A percentile compares a stretch with the other conserved stretches of the same genome.
These are phyloP conservation scores for Styela clava DNA, from an alignment of 23 tunicate species.

Conservation along the genomic window DNA sequence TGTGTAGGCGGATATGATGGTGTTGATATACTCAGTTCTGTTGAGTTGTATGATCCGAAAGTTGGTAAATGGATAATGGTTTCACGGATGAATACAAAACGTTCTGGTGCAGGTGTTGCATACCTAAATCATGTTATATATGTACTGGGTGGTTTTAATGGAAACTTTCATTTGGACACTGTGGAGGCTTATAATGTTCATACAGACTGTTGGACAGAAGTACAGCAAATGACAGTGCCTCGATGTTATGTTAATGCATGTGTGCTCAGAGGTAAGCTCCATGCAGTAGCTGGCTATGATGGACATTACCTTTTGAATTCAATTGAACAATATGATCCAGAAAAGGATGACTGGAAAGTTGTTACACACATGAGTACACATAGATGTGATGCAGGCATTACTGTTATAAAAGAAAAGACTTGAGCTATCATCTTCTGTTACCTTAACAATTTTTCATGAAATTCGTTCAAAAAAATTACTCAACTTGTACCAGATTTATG, in stretches of 20 bases:
- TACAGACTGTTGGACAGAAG: slow-evolving; percentile 1
- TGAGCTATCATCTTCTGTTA: too few relatives aligned
- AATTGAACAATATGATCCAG: slow-evolving; percentile 27
- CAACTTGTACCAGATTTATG: too few relatives aligned
- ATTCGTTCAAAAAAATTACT: too few relatives aligned
- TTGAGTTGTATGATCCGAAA: slow-evolving; percentile 21
- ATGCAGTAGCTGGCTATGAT: slow-evolving; percentile 35
- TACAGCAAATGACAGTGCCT: slow-evolving; percentile 17
- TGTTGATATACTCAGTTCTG: slow-evolving; percentile 17
- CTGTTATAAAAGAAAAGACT: neutral
- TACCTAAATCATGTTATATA: slow-evolving; percentile 20
- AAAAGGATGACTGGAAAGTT: slow-evolving; percentile 8
- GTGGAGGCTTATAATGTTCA: slow-evolving; percentile 22
- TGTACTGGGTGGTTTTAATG: slow-evolving; percentile 29
- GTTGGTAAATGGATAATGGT: slow-evolving; percentile 20
- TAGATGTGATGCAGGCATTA: slow-evolving; percentile 32
- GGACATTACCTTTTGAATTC: slow-evolving; percentile 14
- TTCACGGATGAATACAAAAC: slow-evolving; percentile 11
- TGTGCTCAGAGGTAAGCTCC: slow-evolving; percentile 6
- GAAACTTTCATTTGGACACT: slow-evolving; percentile 24
- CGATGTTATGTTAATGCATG: slow-evolving; percentile 32
- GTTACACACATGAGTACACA: slow-evolving; percentile 20
- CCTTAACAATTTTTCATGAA: too few relatives aligned
- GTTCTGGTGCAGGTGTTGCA: slow-evolving; percentile 31
- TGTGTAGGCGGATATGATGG: slow-evolving; percentile 30